Percentiles rank a stretch among this genome's conserved stretches.
These are phyloP conservation scores for Elephantulus edwardii DNA, from an alignment of 2,113 vertebrate genomes.

Conservation along the genomic window DNA sequence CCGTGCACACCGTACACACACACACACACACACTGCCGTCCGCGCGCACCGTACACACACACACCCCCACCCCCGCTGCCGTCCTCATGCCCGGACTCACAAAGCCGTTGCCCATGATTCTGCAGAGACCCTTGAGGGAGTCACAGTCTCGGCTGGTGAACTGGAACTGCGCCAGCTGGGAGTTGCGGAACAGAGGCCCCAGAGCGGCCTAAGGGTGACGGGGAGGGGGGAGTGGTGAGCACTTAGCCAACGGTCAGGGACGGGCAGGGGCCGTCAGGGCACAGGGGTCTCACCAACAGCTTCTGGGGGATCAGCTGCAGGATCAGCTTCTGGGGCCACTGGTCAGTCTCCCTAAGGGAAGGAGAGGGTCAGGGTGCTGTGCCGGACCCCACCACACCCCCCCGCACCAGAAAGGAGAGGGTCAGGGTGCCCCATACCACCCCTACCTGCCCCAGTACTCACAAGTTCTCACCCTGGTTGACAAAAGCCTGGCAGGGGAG, in stretches of 20 bases:
- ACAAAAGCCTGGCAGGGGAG: slow-evolving; percentile 95
- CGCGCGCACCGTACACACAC: too few species aligned
- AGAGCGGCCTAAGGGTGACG: slow-evolving; percentile 87
- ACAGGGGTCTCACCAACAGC: slow-evolving; percentile 86
- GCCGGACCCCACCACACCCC: too few species aligned
- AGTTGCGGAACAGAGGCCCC: slow-evolving; percentile 95
- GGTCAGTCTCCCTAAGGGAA: slow-evolving; percentile 89
- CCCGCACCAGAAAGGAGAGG: too few species aligned
- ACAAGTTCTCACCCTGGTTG: slow-evolving; percentile 95
- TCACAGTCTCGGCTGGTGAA: slow-evolving; percentile 95
- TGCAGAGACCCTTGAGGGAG: slow-evolving; percentile 92
- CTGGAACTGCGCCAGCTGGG: slow-evolving; percentile 95
- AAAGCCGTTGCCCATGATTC: slow-evolving; percentile 93
- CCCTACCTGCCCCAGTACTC: slow-evolving; percentile 77
- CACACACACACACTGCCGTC: neutral
- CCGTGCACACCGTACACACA: neutral
- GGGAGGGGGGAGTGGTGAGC: neutral
- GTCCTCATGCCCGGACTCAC: slow-evolving; percentile 80
- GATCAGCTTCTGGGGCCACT: slow-evolving; percentile 96
- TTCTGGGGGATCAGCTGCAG: slow-evolving; percentile 96
- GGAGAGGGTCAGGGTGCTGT: neutral
- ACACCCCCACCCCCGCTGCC: neutral
- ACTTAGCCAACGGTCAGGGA: neutral
- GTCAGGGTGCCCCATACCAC: neutral
- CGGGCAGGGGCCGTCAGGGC: fast-evolving